These are phyloP conservation scores for Clanis bilineata DNA, from an alignment of 2,888 invertebrate species.

Conservation along the genomic window DNA sequence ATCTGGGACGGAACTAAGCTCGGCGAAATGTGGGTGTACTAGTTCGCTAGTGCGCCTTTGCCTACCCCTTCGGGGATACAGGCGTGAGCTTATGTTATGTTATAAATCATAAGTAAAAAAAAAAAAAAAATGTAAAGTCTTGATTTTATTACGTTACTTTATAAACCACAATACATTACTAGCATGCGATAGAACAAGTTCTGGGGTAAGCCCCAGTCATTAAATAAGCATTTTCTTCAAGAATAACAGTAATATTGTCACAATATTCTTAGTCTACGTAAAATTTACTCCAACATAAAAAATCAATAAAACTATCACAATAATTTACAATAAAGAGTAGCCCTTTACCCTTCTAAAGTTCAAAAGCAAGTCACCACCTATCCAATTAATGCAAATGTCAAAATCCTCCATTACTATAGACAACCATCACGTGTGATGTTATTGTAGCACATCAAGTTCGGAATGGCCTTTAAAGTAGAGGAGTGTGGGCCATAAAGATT, in stretches of 20 bases:
- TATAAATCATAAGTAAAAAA: too few relatives aligned
- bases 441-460: not conserved
- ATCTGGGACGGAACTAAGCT: too few relatives aligned
- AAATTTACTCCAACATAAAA: not conserved
- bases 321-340: conserved; percentile 3
- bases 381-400: conserved; percentile 14
- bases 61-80: too few relatives aligned
- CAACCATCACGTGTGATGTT: conserved; percentile 7
- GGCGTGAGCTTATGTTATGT: too few relatives aligned
- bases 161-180: too few relatives aligned
- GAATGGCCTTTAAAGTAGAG: conserved; percentile 4
- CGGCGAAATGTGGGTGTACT: too few relatives aligned
- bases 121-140: too few relatives aligned
- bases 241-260: not conserved
- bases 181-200: too few relatives aligned
- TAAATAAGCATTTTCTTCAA: not conserved
- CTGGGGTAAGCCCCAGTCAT: too few relatives aligned
- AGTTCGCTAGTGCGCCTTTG: too few relatives aligned
- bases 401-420: conserved; percentile 6
- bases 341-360: conserved; percentile 5
- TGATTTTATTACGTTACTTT: too few relatives aligned
- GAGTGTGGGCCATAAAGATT: not conserved
- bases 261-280: not conserved
- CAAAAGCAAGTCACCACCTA: conserved; percentile 12
- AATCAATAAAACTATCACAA: not conserved